phyloP scores from a whole-genome alignment of 2,888 invertebrate species.

The Biston stratarius region DNA sequence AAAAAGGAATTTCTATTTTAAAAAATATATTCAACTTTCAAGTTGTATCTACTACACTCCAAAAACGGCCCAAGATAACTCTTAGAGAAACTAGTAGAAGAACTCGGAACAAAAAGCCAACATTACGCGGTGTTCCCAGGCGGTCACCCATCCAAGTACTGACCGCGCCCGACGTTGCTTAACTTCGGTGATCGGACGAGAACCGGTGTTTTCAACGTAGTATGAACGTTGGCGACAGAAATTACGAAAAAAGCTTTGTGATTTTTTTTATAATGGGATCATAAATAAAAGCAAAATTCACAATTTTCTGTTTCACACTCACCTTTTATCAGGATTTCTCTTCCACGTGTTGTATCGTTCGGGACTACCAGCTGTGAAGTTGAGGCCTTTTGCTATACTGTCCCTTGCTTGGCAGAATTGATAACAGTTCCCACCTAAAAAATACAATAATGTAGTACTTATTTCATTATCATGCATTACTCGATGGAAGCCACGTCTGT shows the following conservation, averaged over 20 bases:
- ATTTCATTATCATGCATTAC: no score
- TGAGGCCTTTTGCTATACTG: conserved; percentile 65
- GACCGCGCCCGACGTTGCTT: conserved; percentile 83
- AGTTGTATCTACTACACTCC: no score
- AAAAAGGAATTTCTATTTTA: no score
- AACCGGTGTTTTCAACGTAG: conserved; percentile 66
- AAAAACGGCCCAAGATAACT: no score
- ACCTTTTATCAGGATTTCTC: conserved; percentile 62
- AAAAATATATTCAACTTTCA: no score
- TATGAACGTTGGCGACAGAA: conserved; percentile 62
- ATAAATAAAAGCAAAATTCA: neutral
- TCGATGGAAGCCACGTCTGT: no score
- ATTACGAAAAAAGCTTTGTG: conserved; percentile 26
- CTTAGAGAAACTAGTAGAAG: no score
- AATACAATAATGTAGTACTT: no score
- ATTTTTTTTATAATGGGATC: no score
- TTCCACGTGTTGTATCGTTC: conserved; percentile 54
- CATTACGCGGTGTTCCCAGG: conserved; percentile 69
- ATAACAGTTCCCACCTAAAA: conserved; percentile 69
- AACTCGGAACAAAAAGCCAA: conserved; percentile 49
- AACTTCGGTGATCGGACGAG: conserved; percentile 84
- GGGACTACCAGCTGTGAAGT: conserved; percentile 56
- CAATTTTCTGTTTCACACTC: conserved; percentile 33
- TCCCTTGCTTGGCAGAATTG: conserved; percentile 75
- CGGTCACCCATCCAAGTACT: conserved; percentile 84